A percentile compares a stretch with the other conserved stretches of the same genome.
Evolutionary conservation across 2,113 vertebrate genomes (phyloP).

Genomic region (Entomyzon cyanotis): DNA sequence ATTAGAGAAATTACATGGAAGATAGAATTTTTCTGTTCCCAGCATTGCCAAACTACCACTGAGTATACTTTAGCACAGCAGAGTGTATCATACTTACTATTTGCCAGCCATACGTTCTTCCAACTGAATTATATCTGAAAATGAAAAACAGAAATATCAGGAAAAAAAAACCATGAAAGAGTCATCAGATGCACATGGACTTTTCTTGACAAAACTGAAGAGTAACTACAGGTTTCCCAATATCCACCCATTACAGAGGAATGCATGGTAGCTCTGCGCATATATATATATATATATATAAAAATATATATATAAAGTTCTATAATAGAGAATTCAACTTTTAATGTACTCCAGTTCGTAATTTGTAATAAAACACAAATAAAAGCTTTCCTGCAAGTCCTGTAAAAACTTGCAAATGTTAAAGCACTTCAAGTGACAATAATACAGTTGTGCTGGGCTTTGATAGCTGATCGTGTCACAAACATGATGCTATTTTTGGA

Average conservation of each 20-base stretch:
- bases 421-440: not conserved
- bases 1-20: not conserved
- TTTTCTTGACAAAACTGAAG: not conserved
- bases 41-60: not conserved
- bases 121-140: not conserved
- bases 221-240: not conserved
- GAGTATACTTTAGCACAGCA: accelerated
- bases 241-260: accelerated
- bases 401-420: not conserved
- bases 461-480: not conserved
- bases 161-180: not conserved
- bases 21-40: not conserved
- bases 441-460: not conserved
- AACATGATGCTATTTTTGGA: not conserved
- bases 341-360: accelerated
- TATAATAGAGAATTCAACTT: not conserved
- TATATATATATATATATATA: accelerated
- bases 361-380: not conserved
- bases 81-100: not conserved
- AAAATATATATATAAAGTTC: accelerated
- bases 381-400: not conserved
- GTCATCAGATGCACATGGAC: accelerated
- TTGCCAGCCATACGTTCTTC: not conserved
- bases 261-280: accelerated
- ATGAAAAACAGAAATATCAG: not conserved